phyloP scores from a whole-genome alignment of 2,797 vertebrate genomes.

The Sebastes wilsoni region DNA sequence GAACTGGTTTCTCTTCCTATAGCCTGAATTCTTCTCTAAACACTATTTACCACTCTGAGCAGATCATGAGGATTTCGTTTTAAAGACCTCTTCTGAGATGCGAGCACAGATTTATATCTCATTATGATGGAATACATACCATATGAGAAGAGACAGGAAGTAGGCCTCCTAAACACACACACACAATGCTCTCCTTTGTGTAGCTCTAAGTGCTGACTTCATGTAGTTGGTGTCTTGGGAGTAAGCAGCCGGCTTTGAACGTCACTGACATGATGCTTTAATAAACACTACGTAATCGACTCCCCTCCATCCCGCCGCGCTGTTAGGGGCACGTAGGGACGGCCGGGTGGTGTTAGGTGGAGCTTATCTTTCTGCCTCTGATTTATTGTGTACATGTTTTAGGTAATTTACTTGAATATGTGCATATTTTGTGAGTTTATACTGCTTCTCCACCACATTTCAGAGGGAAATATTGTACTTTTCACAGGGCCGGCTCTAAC shows the following conservation, averaged over 20 bases:
- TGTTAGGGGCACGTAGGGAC: neutral
- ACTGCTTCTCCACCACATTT: neutral
- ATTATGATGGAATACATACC: conserved; percentile 24
- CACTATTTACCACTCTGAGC: neutral
- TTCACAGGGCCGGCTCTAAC: too few species aligned
- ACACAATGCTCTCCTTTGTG: conserved; percentile 51
- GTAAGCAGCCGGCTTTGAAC: conserved; percentile 13
- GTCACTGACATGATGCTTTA: conserved; percentile 52
- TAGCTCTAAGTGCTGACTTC: conserved; percentile 17
- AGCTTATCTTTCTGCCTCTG: neutral
- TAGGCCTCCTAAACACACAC: neutral
- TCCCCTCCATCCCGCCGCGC: neutral
- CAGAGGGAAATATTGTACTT: neutral
- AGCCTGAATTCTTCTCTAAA: neutral
- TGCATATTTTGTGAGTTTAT: neutral
- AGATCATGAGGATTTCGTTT: neutral
- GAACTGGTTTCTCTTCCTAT: neutral
- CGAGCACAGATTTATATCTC: conserved; percentile 31
- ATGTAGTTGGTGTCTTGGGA: conserved; percentile 24
- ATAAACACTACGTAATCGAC: conserved; percentile 35
- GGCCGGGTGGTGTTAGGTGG: neutral
- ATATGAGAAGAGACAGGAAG: conserved; percentile 18
- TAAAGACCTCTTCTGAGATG: conserved; percentile 12
- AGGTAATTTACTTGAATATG: neutral
- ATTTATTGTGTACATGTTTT: too few species aligned